Evolutionary conservation across 2,113 vertebrate species (phyloP), one percentile per base, ranked within the genome.

Genomic region (Lampris incognitus): DNA sequence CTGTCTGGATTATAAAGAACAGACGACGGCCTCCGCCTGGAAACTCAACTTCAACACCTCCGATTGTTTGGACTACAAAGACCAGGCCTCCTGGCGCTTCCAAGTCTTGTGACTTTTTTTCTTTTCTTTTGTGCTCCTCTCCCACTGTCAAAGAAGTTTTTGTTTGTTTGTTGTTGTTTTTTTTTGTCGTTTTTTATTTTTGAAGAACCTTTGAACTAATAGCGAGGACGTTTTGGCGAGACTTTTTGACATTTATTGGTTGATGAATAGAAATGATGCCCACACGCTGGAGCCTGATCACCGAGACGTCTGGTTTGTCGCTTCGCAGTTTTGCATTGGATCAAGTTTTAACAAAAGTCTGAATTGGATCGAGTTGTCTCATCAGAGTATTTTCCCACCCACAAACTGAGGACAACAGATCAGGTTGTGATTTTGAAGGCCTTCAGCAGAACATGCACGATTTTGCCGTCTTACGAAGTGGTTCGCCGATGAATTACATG

Each of bases 21-120:
- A 95, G 9, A 88, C 95, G 0, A 89, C 94, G 1, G 90, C 95
- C 0, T 88, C 93, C 13, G 95, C 96, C 71, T 99, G 98, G 98
- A 99, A 99, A 90, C 97, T 99, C 91, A 98, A 98, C 95, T 99
- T 99, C 93, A 99, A 97, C 86, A 92, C 97, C 7, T 91, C 97
- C 6, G 98, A 99, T 88, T 98, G 97, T 92, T 96, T 99, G 85
- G 98, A 99, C 96, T 99, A 99, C 95, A 99, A 99, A 90, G 98
- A 99, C 92, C 98, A 98, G 94, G 95, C 96, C 0, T 96, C 97
- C 0, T 99, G 98, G 98, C 95, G 97, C 74, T 99, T 99, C 94
- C 98, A 99, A 90, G 97, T 98, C 85, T 95, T 99, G 95, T 99
- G 96, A 98, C 62, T 60, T 81, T 62, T 66, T 57, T 44, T 49